phyloP scores from a whole-genome alignment of 2,888 invertebrate genomes.

The Blera fallax region DNA sequence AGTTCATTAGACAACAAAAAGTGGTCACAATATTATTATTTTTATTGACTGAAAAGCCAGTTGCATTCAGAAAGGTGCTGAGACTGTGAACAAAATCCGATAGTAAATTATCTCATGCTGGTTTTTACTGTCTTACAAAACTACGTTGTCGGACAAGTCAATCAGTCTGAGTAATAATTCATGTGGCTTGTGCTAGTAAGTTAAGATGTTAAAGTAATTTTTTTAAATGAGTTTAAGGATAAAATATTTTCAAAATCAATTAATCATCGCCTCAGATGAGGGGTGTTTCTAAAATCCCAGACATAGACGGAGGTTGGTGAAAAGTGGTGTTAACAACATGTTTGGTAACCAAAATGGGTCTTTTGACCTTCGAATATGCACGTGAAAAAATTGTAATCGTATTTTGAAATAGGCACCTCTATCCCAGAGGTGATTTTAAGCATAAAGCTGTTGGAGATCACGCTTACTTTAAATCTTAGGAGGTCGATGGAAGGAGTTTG shows the following conservation, averaged over 20 bases:
- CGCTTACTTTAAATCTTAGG: too few species aligned
- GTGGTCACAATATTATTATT: too few species aligned
- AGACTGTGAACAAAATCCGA: not conserved
- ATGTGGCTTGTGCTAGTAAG: not conserved
- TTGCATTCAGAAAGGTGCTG: not conserved
- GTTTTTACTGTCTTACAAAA: not conserved
- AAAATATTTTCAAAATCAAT: not conserved
- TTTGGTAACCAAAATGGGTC: not conserved
- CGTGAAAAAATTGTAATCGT: too few species aligned
- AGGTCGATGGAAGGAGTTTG: too few species aligned
- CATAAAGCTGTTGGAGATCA: too few species aligned
- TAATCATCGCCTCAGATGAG: not conserved
- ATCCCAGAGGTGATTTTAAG: too few species aligned
- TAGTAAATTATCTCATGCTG: not conserved
- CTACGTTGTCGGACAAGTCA: not conserved
- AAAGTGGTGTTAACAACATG: not conserved
- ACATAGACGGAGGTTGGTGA: not conserved
- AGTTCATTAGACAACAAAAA: too few species aligned
- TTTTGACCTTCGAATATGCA: too few species aligned
- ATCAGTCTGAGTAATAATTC: not conserved
- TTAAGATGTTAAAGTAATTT: not conserved
- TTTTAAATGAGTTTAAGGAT: not conserved
- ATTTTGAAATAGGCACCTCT: too few species aligned
- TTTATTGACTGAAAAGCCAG: too few species aligned
- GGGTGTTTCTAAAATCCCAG: not conserved